Evolutionary conservation across 2,888 invertebrate genomes (phyloP), one percentile per base, ranked within the genome.

Genomic region (Hesperia comma): DNA sequence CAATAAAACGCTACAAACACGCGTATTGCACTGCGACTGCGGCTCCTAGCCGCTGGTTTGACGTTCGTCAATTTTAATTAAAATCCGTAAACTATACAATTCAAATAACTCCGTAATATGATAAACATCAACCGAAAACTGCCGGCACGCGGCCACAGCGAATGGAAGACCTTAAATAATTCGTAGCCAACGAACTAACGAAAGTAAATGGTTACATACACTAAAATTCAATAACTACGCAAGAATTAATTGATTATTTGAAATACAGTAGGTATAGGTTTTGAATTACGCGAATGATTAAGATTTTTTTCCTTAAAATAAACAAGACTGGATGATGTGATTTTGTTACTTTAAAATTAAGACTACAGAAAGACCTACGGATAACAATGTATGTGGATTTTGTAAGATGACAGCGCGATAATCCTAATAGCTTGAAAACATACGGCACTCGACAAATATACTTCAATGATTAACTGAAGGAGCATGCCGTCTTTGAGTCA

Each of bases 111-210:
- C 67, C 49, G 67, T 63, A 68, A 58, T 26, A 69, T 67, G 67
- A 71, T 72, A 71, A 68, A 70, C 67, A 70, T 70, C 54, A 74
- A 74, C 63, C 69, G 66, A 75, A 68, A 73, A 68, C 63, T 53
- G 62, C 37, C 21, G 15, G 37, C 55, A 37, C 17, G 21, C 70
- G 67, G 77, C 82, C 85, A 87, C 82, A 72, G 78, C 77, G 78
- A 83, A 86, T 92, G 92, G 92, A 92, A 92, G 92, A 92, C 92
- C 80, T 79, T 81, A 88, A 91, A 91, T 92, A 92, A 92, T 92
- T 91, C 86, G 92, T 92, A 92, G 91, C 92, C 92, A 92, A 92
- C 92, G 80, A 78, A 79, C 79, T 84, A 85, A 77, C 75, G 82
- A 87, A 85, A 81, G 83, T 83, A 85, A 85, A 71, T 70, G 73